Evolutionary conservation across 2,113 vertebrate genomes (phyloP).

Genomic region (Trachemys scripta): DNA sequence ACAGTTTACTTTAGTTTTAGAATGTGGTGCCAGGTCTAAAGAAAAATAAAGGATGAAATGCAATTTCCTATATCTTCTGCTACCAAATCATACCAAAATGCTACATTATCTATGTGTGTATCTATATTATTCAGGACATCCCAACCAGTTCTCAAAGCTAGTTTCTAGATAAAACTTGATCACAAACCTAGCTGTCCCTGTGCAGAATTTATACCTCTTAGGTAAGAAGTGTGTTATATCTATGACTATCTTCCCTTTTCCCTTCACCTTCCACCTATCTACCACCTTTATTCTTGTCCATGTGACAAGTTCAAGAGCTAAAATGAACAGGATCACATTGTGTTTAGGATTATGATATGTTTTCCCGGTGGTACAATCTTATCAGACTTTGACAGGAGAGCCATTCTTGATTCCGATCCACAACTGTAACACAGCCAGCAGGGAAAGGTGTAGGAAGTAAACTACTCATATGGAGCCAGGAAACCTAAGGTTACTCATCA

Average conservation of each 20-base stretch:
- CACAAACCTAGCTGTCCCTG: conserved; percentile 25
- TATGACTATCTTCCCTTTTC: conserved; percentile 9
- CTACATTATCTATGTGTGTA: background rate
- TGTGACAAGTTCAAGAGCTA: conserved; percentile 65
- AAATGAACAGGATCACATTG: conserved; percentile 59
- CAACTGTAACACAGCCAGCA: background rate
- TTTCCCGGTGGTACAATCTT: conserved; percentile 39
- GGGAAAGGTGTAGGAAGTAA: background rate
- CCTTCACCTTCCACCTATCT: conserved; percentile 7
- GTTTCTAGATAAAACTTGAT: conserved; percentile 57
- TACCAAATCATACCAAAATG: background rate
- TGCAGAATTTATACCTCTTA: conserved; percentile 30
- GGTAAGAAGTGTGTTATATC: conserved; percentile 47
- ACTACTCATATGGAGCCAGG: background rate
- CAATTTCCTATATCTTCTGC: background rate
- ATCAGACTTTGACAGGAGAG: conserved; percentile 48
- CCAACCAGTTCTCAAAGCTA: conserved; percentile 14
- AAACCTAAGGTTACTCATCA: conserved; percentile 20
- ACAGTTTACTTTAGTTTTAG: background rate
- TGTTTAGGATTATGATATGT: conserved; percentile 56
- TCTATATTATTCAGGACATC: background rate
- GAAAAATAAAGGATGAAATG: conserved; percentile 8
- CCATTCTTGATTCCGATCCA: conserved; percentile 7
- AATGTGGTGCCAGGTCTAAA: background rate
- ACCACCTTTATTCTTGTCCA: conserved; percentile 54